These are phyloP conservation scores for Diaphora mendica DNA, from an alignment of 2,888 invertebrate species.

Conservation along the genomic window DNA sequence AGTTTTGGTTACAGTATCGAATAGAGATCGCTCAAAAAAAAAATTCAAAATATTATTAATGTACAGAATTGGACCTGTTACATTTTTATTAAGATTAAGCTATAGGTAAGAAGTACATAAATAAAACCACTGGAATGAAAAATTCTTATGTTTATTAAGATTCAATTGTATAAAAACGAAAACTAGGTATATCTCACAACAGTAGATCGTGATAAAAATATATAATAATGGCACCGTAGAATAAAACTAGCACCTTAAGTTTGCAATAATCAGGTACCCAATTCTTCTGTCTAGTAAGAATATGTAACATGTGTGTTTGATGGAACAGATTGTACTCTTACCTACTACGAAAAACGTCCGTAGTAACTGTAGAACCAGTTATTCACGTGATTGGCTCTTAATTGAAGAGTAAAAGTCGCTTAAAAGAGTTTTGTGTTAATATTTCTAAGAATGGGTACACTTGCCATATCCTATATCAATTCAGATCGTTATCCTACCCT, in stretches of 20 bases:
- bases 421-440: neutral
- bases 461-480: neutral
- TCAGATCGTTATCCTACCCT: conserved; percentile 7
- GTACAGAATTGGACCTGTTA: too few relatives aligned
- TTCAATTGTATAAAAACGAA: conserved; percentile 51
- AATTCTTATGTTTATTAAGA: conserved; percentile 53
- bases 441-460: neutral
- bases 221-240: conserved; percentile 43
- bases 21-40: too few relatives aligned
- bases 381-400: neutral
- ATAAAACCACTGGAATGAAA: conserved; percentile 30
- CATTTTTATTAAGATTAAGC: too few relatives aligned
- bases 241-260: conserved; percentile 45
- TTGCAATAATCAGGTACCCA: conserved; percentile 10
- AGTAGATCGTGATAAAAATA: conserved; percentile 32
- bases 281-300: neutral
- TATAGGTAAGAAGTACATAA: neutral
- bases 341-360: too few relatives aligned
- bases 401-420: neutral
- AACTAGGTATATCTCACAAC: conserved; percentile 49
- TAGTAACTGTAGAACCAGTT: neutral
- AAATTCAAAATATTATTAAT: too few relatives aligned
- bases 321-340: too few relatives aligned
- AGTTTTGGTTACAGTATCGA: too few relatives aligned
- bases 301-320: neutral